Base-by-base conservation (phyloP, 2,888 invertebrate genomes). In the Caenorhabditis becei region DNA sequence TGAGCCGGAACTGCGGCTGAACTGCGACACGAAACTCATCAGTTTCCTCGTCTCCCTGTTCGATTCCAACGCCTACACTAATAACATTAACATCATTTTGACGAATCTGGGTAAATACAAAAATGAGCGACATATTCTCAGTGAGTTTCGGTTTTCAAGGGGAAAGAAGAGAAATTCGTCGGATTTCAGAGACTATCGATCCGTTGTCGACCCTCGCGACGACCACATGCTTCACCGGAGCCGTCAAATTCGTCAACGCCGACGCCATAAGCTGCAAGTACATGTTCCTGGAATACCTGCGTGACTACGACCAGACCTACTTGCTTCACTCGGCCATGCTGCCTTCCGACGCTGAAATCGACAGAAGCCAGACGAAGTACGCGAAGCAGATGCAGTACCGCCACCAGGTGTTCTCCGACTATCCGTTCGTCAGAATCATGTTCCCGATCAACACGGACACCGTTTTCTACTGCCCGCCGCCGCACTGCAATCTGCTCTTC, bases 1-100 rank as follows among this genome's bases (percentile, higher is more conserved):
- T 1, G 69, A 69, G 14, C 58, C 69, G 5, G 69, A 69, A 18
- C 54, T n/a, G 24, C 47, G 69, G n/a, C 16, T 69, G 58, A 49
- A n/a, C n/a, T 69, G 69, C 24, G 59, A 69, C 24, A 41, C 44
- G 10, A 47, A 32, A 23, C 28, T 69, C 11, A 2, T 69, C 0
- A 5, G 7, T 10, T 69, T 10, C 47, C 1, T 59, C 7, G 28
- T 16, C 8, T 16, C 1, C 7, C 23, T 16, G 0, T 10, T 66
- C 18, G 37, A 54, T 8, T 11, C 1, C 3, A 16, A 26, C 5
- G 16, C 18, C n/a, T 66, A 66, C 20, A 23, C 56, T 0, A 32
- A 44, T 7, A 44, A 18, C 10, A 41, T 56, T 14, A 44, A 54
- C 3, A 10, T 18, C 2, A 11, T 18, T 54, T 16, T 37, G 11